Evolutionary conservation across 2,797 vertebrate species (phyloP), one percentile per base, ranked within the genome.

Genomic region (Eutrigla gurnardus): DNA sequence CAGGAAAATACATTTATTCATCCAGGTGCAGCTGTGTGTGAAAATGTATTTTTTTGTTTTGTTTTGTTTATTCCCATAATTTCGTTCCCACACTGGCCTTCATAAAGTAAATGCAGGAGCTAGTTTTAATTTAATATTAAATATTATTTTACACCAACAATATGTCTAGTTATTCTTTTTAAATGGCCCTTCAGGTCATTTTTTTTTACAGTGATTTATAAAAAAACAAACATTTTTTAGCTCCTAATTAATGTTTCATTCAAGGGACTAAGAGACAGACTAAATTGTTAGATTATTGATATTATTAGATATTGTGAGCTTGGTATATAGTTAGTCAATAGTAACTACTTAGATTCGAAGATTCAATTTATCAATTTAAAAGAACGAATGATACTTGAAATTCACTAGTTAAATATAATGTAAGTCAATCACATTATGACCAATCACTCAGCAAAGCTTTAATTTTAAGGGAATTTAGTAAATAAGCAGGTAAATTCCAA

Each of bases 401-500:
- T 36, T 54, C 1, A 33, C 4, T 4, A 36, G 6, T 53, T 7
- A 52, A 47, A 39, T 45, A 13, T 8, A n/a, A 47, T 25, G 25
- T 1, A 25, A 25, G 25, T 25, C 25, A 25, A 25, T 25, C 25
- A 25, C 25, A 25, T 25, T 2, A 25, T 25, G 25, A 25, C 25
- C 25, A 25, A 25, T 25, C 25, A 25, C 25, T 25, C 25, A 25
- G 25, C 25, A 25, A 25, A 25, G 25, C 25, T 12, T 9, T 42
- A 1, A 42, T 42, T 42, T 11, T 42, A 42, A 42, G 12, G 4
- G 9, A 3, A 49, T 8, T 18, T 18, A 14, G 0, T 59, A 33
- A 70, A 37, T 46, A 39, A 75, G 5, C 17, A 10, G 5, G 17
- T 45, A 15, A 53, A 67, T 70, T 46, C 15, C 11, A 60, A 58